Evolutionary conservation across 1,140 invertebrate species (phyloP).

Genomic region (Caenorhabditis elegans): DNA sequence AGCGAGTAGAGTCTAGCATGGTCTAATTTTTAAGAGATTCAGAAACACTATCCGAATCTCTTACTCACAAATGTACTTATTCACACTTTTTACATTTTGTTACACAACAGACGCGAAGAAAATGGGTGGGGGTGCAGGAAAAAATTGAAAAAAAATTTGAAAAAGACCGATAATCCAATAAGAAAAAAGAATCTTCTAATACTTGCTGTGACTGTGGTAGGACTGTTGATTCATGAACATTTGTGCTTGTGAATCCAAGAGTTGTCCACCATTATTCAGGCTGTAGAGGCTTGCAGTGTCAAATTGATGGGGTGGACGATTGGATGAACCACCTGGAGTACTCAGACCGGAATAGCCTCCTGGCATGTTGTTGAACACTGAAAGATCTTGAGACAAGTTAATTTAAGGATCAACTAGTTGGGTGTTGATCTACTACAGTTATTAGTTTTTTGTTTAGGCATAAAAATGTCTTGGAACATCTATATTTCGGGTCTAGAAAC

Average conservation of each 20-base stretch:
- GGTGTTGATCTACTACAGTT: too few species aligned
- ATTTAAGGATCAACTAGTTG: neutral
- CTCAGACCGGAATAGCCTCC: neutral
- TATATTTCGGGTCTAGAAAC: too few species aligned
- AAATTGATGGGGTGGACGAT: constrained; percentile 1
- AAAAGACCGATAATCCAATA: too few species aligned
- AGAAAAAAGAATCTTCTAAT: neutral
- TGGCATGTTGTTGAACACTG: constrained; percentile 9
- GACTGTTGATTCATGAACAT: neutral
- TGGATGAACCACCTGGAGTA: neutral
- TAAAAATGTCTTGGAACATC: too few species aligned
- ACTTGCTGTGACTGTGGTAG: neutral
- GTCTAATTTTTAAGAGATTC: neutral
- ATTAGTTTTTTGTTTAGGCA: too few species aligned
- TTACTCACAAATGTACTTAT: constrained; percentile 18
- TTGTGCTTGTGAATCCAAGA: neutral
- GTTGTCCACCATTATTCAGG: neutral
- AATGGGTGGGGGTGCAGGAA: too few species aligned
- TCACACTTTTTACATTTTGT: constrained; percentile 33
- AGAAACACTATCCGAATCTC: neutral
- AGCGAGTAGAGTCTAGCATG: constrained; percentile 24
- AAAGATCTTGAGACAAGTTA: neutral
- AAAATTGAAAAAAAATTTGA: too few species aligned
- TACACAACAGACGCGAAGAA: constrained; percentile 19
- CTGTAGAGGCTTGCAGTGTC: neutral